Conservation (phyloP, 2,113 vertebrate genomes). For the Dendrocopos noguchii region DNA sequence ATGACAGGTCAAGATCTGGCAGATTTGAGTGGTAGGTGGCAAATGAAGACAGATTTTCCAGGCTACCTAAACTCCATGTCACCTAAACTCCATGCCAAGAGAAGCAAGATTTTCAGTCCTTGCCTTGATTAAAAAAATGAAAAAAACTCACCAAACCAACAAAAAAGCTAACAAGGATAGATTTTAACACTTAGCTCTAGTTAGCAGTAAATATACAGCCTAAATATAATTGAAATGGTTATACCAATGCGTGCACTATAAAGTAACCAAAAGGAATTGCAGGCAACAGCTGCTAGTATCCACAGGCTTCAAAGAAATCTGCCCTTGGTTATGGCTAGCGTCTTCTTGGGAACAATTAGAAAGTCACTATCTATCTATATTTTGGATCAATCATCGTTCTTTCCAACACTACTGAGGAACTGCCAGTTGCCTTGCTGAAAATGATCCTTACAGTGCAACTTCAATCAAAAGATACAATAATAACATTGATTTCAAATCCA, state of each 20-base stretch:
- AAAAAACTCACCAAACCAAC: neutral
- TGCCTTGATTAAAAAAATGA: neutral
- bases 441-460: neutral
- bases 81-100: neutral
- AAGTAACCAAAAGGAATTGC: neutral
- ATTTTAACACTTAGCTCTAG: neutral
- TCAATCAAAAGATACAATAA: constrained; percentile 12
- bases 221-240: neutral
- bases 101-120: neutral
- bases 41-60: neutral
- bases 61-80: neutral
- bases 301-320: neutral
- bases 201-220: neutral
- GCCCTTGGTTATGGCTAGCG: neutral
- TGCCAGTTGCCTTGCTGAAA: neutral
- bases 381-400: neutral
- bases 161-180: neutral
- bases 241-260: neutral
- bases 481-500: constrained; percentile 17
- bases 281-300: neutral
- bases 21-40: neutral
- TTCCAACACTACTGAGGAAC: neutral
- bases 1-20: neutral
- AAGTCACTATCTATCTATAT: neutral
- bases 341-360: neutral